Evolutionary conservation across 2,888 invertebrate species (phyloP).

Genomic region (Dugesia japonica): DNA sequence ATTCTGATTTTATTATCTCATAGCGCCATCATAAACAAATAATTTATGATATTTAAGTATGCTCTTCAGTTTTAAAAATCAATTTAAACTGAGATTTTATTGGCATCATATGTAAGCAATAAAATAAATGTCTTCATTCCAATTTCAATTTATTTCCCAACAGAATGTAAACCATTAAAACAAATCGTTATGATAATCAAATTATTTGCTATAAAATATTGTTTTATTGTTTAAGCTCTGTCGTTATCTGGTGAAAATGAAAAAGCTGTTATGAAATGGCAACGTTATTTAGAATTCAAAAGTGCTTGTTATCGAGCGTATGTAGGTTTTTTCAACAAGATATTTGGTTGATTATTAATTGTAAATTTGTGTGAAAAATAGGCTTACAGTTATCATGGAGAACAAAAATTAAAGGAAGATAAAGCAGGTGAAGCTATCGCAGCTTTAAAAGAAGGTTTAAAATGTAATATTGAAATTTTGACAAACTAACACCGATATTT

Average conservation of each 20-base stretch:
- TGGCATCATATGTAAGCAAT: too few species aligned
- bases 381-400: constrained; percentile 56
- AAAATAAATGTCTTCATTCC: too few species aligned
- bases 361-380: constrained; percentile 38
- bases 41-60: too few species aligned
- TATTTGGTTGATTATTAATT: too few species aligned
- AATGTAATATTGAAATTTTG: constrained; percentile 34
- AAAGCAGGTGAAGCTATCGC: constrained; percentile 56
- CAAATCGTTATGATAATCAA: too few species aligned
- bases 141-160: too few species aligned
- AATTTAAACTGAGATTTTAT: too few species aligned
- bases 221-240: constrained; percentile 46
- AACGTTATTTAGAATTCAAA: constrained; percentile 54
- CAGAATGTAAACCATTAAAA: too few species aligned
- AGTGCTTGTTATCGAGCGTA: constrained; percentile 54
- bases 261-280: constrained; percentile 53
- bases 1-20: too few species aligned
- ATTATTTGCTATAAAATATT: too few species aligned
- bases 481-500: not conserved
- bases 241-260: constrained; percentile 51
- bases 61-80: not conserved
- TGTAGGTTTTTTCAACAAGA: constrained; percentile 48
- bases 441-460: constrained; percentile 53
- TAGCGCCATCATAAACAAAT: too few species aligned
- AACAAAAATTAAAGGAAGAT: constrained; percentile 53